Percentiles rank a stretch among this genome's conserved stretches.
phyloP scores from a whole-genome alignment of 2,797 vertebrate genomes.

The Danio choprae region DNA sequence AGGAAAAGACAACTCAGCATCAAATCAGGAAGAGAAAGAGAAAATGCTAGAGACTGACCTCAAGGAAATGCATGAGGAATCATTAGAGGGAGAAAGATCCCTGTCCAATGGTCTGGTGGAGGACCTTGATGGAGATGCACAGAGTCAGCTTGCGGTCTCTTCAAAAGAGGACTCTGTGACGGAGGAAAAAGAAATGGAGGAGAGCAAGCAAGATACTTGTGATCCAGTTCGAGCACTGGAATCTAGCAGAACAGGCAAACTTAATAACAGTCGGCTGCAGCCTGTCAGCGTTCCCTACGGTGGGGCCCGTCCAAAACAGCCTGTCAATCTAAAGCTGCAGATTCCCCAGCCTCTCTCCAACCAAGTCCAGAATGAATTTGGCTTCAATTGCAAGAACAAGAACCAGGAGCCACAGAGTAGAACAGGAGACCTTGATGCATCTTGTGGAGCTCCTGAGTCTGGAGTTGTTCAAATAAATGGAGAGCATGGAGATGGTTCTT shows the following conservation, averaged over 20 bases:
- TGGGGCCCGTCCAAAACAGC: slow-evolving; percentile 95
- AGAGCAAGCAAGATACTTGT: slow-evolving; percentile 93
- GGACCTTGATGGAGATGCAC: slow-evolving; percentile 49
- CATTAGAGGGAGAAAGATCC: slow-evolving; percentile 52
- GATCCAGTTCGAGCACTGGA: slow-evolving; percentile 79
- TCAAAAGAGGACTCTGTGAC: slow-evolving; percentile 98
- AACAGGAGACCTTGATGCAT: slow-evolving; percentile 57
- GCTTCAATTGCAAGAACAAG: slow-evolving; percentile 88
- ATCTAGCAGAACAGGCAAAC: slow-evolving; percentile 73
- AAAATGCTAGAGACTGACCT: slow-evolving; percentile 11
- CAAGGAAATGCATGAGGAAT: slow-evolving; percentile 33
- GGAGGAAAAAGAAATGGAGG: slow-evolving; percentile 98
- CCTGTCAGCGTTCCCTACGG: slow-evolving; percentile 91
- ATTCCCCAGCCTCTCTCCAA: slow-evolving; percentile 89
- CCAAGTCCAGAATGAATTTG: slow-evolving; percentile 88
- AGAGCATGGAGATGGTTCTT: slow-evolving; percentile 57
- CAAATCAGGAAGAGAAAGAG: slow-evolving; percentile 23
- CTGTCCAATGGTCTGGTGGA: slow-evolving; percentile 53
- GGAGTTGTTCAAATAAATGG: slow-evolving; percentile 63
- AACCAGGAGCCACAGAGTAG: slow-evolving; percentile 80
- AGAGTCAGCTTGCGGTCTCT: slow-evolving; percentile 83
- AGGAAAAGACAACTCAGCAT: not conserved
- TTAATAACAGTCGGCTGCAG: slow-evolving; percentile 85
- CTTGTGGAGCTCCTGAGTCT: slow-evolving; percentile 52
- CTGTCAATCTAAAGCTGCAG: slow-evolving; percentile 93